Percentiles rank a stretch among this genome's conserved stretches.
Evolutionary conservation across 2,113 vertebrate species (phyloP).

Genomic region (Raja brachyura): DNA sequence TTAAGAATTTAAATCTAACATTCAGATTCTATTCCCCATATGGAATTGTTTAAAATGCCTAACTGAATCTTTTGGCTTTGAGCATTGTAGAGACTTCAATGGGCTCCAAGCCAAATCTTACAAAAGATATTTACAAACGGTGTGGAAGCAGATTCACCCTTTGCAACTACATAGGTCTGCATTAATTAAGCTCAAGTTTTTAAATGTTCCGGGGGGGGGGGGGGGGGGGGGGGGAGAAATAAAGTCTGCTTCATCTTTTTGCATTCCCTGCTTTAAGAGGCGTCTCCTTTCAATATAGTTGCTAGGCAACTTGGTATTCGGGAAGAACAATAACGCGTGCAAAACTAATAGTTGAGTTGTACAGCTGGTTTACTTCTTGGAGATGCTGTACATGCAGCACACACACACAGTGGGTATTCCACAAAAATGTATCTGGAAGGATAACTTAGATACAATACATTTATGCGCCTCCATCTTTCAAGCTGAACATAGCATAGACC

Average conservation of each 20-base stretch:
- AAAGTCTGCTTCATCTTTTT: not conserved
- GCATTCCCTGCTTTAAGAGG: not conserved
- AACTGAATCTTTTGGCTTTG: not conserved
- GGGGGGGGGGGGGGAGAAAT: no score
- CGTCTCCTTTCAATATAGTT: not conserved
- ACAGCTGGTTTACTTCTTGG: not conserved
- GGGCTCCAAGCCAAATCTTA: not conserved
- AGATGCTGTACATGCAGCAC: not conserved
- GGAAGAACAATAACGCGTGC: not conserved
- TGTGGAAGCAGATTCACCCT: not conserved
- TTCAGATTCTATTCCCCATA: not conserved
- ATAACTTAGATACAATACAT: not conserved
- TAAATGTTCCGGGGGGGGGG: not conserved
- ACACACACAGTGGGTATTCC: no score
- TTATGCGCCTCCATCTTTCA: not conserved
- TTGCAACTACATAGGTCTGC: not conserved
- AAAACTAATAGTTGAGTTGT: not conserved
- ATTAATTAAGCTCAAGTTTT: not conserved
- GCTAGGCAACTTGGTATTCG: not conserved
- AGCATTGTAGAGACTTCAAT: not conserved
- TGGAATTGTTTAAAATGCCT: conserved; percentile 13
- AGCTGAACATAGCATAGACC: not conserved
- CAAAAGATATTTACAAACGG: not conserved
- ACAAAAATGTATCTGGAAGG: not conserved
- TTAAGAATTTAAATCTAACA: no score